Conservation (phyloP, 2,888 invertebrate species). For the Andricus quercusramuli region DNA sequence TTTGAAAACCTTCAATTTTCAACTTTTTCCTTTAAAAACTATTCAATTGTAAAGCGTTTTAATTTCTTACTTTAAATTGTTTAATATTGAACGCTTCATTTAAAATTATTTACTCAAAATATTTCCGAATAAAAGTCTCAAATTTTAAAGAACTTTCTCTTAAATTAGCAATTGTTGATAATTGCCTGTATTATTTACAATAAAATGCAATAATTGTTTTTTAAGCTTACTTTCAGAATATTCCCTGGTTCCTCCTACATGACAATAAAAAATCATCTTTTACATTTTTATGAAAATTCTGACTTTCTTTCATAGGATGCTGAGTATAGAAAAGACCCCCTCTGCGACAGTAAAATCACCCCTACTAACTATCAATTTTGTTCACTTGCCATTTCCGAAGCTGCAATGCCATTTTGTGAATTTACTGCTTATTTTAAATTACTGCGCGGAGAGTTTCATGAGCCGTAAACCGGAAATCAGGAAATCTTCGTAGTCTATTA, state of each 20-base stretch:
- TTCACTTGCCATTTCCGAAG: not conserved
- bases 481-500: slow-evolving; percentile 44
- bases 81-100: too few relatives aligned
- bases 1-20: too few relatives aligned
- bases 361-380: slow-evolving; percentile 5
- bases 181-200: too few relatives aligned
- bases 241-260: not conserved
- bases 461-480: slow-evolving; percentile 45
- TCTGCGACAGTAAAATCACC: not conserved
- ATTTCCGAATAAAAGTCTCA: too few relatives aligned
- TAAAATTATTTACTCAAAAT: too few relatives aligned
- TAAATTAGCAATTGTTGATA: too few relatives aligned
- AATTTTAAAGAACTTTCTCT: too few relatives aligned
- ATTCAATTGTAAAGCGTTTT: too few relatives aligned
- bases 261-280: not conserved
- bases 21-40: too few relatives aligned
- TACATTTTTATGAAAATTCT: not conserved
- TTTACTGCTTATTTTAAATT: slow-evolving; percentile 22
- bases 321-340: not conserved
- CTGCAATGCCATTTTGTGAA: slow-evolving; percentile 5
- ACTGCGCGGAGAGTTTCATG: slow-evolving; percentile 37
- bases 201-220: too few relatives aligned
- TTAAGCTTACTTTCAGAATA: too few relatives aligned
- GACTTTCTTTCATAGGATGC: not conserved
- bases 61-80: too few relatives aligned